These are phyloP conservation scores for Loripinus fragilis DNA, from an alignment of 2,888 invertebrate genomes.

Conservation along the genomic window DNA sequence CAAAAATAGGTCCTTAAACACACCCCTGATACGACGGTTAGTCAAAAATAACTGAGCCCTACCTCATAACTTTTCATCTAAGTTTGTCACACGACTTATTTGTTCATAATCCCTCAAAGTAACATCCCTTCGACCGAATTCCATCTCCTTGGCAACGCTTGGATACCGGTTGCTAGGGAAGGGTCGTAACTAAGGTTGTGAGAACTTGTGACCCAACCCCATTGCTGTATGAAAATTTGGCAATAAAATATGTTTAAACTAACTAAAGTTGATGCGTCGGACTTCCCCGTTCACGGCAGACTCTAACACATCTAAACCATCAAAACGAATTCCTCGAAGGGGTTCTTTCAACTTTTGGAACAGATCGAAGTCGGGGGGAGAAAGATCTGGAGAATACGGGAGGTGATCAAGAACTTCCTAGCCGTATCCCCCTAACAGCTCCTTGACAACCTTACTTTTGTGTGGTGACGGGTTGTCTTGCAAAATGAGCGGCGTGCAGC, in stretches of 20 bases:
- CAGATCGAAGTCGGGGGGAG: background rate
- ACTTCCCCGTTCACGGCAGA: conserved; percentile 8
- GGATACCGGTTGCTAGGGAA: conserved; percentile 10
- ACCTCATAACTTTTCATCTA: background rate
- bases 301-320: background rate
- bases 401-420: conserved; percentile 24
- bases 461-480: conserved; percentile 8
- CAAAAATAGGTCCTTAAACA: no score
- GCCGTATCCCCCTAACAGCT: background rate
- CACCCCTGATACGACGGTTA: background rate
- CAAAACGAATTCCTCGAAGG: background rate
- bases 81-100: conserved; percentile 2
- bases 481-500: background rate
- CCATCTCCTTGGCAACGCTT: conserved; percentile 6
- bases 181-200: no score
- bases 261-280: background rate
- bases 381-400: background rate
- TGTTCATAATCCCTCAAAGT: conserved; percentile 21
- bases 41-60: background rate
- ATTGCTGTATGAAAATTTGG: no score
- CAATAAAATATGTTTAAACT: no score
- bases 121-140: conserved; percentile 14
- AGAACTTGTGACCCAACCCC: no score
- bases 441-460: conserved; percentile 11
- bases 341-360: conserved; percentile 1